phyloP scores from a whole-genome alignment of 2,888 invertebrate species.

The Esperia sulphurella region DNA sequence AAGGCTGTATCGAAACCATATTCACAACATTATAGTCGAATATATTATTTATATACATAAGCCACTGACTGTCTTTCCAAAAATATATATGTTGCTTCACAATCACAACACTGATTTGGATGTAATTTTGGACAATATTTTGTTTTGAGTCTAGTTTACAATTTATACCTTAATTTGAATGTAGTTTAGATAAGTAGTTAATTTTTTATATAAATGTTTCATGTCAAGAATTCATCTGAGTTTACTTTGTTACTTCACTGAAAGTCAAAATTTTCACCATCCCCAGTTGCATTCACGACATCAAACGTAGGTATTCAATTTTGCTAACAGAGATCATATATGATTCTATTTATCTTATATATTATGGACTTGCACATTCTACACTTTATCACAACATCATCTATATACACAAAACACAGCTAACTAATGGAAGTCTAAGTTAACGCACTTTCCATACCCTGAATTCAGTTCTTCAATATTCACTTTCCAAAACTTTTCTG shows the following conservation, averaged over 20 bases:
- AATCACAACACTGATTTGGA: conserved; percentile 52
- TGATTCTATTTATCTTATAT: not conserved
- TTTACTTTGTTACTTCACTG: too few relatives aligned
- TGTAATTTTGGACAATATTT: conserved; percentile 27
- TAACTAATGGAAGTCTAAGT: not conserved
- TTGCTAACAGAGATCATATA: conserved; percentile 24
- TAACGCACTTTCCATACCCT: conserved; percentile 7
- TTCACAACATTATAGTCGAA: conserved; percentile 17
- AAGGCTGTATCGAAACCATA: too few relatives aligned
- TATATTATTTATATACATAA: conserved; percentile 50
- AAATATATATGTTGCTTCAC: conserved; percentile 54
- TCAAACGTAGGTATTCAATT: too few relatives aligned
- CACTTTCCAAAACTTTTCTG: conserved; percentile 12
- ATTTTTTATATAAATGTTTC: not conserved
- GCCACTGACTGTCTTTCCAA: conserved; percentile 66
- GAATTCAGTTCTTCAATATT: conserved; percentile 18
- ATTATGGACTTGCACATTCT: conserved; percentile 5
- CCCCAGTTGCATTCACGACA: not conserved
- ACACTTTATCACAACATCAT: conserved; percentile 21
- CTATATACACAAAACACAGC: conserved; percentile 32
- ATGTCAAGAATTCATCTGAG: not conserved
- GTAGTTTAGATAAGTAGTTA: not conserved
- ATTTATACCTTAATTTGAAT: conserved; percentile 9
- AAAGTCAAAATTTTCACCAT: too few relatives aligned
- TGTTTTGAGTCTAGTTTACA: conserved; percentile 7